Conservation (phyloP, 2,113 vertebrate genomes). For the Psammodynastes pulverulentus region DNA sequence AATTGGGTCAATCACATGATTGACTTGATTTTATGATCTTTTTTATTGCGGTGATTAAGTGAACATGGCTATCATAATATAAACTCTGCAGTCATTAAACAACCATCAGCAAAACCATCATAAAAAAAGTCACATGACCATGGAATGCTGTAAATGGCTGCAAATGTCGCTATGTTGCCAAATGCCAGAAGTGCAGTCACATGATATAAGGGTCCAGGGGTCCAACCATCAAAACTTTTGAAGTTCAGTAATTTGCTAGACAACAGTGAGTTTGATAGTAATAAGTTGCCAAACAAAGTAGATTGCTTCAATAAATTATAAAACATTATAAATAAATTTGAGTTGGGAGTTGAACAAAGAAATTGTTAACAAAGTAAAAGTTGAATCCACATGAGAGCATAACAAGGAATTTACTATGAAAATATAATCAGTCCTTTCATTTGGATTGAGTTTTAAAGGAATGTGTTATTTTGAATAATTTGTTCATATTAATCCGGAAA, state of each 20-base stretch:
- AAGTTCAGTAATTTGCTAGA: slow-evolving; percentile 41
- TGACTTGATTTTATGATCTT: background rate
- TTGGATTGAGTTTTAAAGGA: slow-evolving; percentile 57
- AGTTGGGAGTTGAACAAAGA: slow-evolving; percentile 51
- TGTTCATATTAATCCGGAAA: slow-evolving; percentile 62
- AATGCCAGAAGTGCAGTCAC: too few relatives aligned
- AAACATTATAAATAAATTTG: slow-evolving; percentile 38
- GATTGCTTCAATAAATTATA: slow-evolving; percentile 52
- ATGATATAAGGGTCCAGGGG: too few relatives aligned
- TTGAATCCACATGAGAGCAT: slow-evolving; percentile 52
- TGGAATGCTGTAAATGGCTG: background rate
- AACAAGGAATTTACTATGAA: slow-evolving; percentile 60
- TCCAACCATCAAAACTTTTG: too few relatives aligned
- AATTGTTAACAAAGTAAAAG: slow-evolving; percentile 57
- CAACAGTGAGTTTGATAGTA: slow-evolving; percentile 45
- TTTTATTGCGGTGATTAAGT: background rate
- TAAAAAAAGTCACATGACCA: background rate
- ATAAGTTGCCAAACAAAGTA: slow-evolving; percentile 44
- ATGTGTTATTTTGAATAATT: slow-evolving; percentile 58
- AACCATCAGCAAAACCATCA: background rate
- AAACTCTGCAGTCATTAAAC: background rate
- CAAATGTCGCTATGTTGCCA: background rate
- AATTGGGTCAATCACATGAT: background rate
- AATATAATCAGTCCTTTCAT: slow-evolving; percentile 46
- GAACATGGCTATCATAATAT: background rate